Base-by-base conservation (phyloP, 30 jellyfish, hydroid and myxozoan genomes). In the Haliclystus octoradiatus region DNA sequence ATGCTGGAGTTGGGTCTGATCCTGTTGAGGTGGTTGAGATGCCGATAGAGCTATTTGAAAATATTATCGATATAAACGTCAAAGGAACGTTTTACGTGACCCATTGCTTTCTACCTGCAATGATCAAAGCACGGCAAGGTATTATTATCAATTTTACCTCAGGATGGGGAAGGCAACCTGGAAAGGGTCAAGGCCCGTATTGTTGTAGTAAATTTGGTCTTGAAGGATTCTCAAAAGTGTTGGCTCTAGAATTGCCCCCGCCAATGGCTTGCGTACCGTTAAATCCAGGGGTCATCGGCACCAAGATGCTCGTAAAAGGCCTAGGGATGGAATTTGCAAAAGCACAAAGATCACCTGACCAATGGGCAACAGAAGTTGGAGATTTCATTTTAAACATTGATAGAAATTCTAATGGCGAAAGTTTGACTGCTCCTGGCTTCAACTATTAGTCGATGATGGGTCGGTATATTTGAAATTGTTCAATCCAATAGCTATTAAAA, bases 161-260 rank as follows among this genome's bases (percentile, higher is more conserved):
- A 0, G 69, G 92, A 2, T 84, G 95, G 95, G 95, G 95, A 27
- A 68, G 78, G 51, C 53, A 82, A 29, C 80, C 74, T 25, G 49
- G 87, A 0, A 51, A 70, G 3, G 87, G 72, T 13, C 87, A 75
- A 1, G 95, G 92, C 50, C 95, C 95, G 26, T 84, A 84, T 52
- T 84, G 95, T 65, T 84, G 95, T 82, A 69, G 72, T 69, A 84
- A 84, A 35, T 84, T 85, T 85, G 95, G 86, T n/a, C 49, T 84
- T 24, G 95, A 84, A 61, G 95, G 95, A 0, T 62, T 84, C 35
- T 75, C 95, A 2, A 65, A 73, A 64, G 40, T 92, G 15, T 63
- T 84, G 49, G 95, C 95, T 13, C 15, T 66, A 57, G 95, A 84
- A n/a, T 74, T 84, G 26, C 95, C 95, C 26, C 40, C 92, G 2